phyloP scores from a whole-genome alignment of 2,888 invertebrate species.

The Tetramorium bicarinatum region DNA sequence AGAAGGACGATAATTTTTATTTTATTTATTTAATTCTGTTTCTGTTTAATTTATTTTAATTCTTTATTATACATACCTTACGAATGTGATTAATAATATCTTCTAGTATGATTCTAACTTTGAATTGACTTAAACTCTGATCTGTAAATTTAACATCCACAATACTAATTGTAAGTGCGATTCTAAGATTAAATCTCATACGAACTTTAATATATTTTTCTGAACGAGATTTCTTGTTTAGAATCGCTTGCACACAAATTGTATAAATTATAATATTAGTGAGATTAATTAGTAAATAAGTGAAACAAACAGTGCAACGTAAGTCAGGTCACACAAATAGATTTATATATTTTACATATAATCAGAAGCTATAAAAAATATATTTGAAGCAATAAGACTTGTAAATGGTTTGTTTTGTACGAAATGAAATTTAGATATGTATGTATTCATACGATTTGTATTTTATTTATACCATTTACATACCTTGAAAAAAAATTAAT shows the following conservation, averaged over 20 bases:
- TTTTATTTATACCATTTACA: conserved; percentile 2
- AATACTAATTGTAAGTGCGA: not conserved
- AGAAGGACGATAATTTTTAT: not conserved
- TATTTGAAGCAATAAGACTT: conserved; percentile 6
- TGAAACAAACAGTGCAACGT: not conserved
- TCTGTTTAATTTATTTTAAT: not conserved
- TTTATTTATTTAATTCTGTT: too few relatives aligned
- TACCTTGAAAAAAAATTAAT: too few relatives aligned
- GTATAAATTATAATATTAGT: not conserved
- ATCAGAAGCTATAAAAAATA: conserved; percentile 13
- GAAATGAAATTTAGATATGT: not conserved
- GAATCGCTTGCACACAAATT: conserved; percentile 8
- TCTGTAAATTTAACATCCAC: not conserved
- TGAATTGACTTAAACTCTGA: not conserved
- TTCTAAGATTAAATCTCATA: conserved; percentile 6
- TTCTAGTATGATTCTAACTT: conserved; percentile 4
- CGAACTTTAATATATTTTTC: not conserved
- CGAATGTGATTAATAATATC: not conserved
- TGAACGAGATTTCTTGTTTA: not conserved
- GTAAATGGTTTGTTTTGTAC: conserved; percentile 6
- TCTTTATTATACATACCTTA: not conserved
- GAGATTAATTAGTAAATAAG: conserved; percentile 1
- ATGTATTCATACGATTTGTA: not conserved
- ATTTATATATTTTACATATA: conserved; percentile 33
- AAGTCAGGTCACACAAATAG: conserved; percentile 12